phyloP scores from a whole-genome alignment of 2,113 vertebrate species.

The Mastomys coucha region DNA sequence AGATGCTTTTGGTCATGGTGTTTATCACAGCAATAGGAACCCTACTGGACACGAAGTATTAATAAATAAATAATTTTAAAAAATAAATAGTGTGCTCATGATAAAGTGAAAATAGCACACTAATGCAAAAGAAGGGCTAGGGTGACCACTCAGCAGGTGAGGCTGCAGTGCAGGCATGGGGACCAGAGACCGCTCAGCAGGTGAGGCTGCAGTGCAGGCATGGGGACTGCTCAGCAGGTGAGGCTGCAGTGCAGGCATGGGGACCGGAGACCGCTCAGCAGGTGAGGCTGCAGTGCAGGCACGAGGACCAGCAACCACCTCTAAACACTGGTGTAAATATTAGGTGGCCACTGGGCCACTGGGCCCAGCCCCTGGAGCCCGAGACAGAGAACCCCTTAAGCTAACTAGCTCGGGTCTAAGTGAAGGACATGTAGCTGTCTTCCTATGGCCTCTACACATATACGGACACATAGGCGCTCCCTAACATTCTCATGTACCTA shows the following conservation, averaged over 20 bases:
- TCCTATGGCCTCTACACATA: neutral
- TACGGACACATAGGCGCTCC: no score
- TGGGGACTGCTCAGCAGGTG: neutral
- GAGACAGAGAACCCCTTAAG: neutral
- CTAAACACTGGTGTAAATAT: neutral
- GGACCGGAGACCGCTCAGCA: neutral
- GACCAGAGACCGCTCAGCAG: neutral
- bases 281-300: neutral
- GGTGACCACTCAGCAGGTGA: neutral
- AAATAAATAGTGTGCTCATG: neutral
- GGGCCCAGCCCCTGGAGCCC: neutral
- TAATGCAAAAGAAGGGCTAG: no score
- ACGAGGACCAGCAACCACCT: no score
- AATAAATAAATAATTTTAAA: neutral
- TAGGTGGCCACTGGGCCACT: no score
- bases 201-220: no score
- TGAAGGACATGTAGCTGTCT: neutral
- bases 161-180: neutral
- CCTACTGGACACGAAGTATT: neutral
- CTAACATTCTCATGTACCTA: neutral
- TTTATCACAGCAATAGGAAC: neutral
- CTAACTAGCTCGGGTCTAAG: neutral
- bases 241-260: neutral
- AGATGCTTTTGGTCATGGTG: neutral
- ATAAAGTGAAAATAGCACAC: conserved; percentile 28